A percentile compares a stretch with the other conserved stretches of the same genome.
Evolutionary conservation across 2,888 invertebrate genomes (phyloP).

Genomic region (Thera britannica): DNA sequence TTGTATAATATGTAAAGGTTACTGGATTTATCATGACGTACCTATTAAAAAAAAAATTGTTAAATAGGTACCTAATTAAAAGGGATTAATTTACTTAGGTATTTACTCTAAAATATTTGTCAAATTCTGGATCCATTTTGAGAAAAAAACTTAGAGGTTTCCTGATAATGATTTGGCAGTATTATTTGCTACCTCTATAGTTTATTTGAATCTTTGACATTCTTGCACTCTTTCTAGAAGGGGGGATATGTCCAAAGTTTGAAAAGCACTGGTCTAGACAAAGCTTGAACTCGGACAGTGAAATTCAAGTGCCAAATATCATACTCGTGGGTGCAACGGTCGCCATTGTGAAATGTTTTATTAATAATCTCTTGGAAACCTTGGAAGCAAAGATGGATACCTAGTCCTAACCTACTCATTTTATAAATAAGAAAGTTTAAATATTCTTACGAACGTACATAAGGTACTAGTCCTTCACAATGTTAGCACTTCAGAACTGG

Average conservation of each 20-base stretch:
- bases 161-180: too few relatives aligned
- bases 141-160: background rate
- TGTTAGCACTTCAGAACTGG: too few relatives aligned
- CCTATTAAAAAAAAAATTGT: too few relatives aligned
- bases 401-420: too few relatives aligned
- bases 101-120: too few relatives aligned
- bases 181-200: background rate
- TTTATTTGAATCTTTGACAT: background rate
- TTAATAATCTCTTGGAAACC: conserved; percentile 12
- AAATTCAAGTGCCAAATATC: conserved; percentile 56
- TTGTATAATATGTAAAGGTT: too few relatives aligned
- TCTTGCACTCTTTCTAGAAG: background rate
- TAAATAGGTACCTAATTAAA: too few relatives aligned
- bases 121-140: background rate
- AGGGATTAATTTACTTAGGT: too few relatives aligned
- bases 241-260: conserved; percentile 12
- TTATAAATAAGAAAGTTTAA: too few relatives aligned
- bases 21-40: too few relatives aligned
- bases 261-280: conserved; percentile 47
- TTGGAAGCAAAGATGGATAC: background rate
- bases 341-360: conserved; percentile 40
- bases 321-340: conserved; percentile 52
- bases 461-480: too few relatives aligned
- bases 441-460: too few relatives aligned
- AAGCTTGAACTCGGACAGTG: conserved; percentile 47